phyloP scores from a whole-genome alignment of 2,888 invertebrate species.

The Brachyptera putata region DNA sequence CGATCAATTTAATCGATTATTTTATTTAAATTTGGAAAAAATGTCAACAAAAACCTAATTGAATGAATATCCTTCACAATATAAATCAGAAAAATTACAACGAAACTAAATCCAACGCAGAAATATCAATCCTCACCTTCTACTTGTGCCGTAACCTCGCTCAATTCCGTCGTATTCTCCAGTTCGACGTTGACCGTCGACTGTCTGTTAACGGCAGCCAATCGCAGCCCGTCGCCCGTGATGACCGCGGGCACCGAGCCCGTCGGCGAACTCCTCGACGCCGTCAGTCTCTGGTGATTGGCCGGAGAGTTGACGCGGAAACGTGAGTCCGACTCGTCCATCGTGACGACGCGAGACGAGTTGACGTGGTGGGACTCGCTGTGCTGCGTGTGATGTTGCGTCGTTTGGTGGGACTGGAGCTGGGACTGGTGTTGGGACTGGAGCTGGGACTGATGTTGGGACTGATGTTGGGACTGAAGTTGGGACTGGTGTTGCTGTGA shows the following conservation, averaged over 20 bases:
- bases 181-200: constrained; percentile 55
- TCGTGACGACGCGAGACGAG: background rate
- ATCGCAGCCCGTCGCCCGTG: constrained; percentile 58
- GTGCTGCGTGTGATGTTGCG: background rate
- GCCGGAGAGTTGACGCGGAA: constrained; percentile 35
- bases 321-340: constrained; percentile 37
- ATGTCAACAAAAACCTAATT: no score
- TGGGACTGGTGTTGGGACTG: background rate
- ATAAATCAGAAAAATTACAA: no score
- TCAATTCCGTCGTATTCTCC: constrained; percentile 43
- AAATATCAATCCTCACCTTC: no score
- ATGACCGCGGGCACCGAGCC: constrained; percentile 40
- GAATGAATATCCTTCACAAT: no score
- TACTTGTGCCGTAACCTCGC: constrained; percentile 49
- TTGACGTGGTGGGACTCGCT: constrained; percentile 1
- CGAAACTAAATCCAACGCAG: no score
- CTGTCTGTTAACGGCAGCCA: constrained; percentile 55
- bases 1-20: no score
- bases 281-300: background rate
- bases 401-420: background rate
- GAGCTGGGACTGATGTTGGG: background rate
- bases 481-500: background rate
- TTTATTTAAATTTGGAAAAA: no score
- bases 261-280: background rate
- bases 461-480: background rate